phyloP scores from a whole-genome alignment of 1,140 invertebrate genomes.

The Spodoptera frugiperda region DNA sequence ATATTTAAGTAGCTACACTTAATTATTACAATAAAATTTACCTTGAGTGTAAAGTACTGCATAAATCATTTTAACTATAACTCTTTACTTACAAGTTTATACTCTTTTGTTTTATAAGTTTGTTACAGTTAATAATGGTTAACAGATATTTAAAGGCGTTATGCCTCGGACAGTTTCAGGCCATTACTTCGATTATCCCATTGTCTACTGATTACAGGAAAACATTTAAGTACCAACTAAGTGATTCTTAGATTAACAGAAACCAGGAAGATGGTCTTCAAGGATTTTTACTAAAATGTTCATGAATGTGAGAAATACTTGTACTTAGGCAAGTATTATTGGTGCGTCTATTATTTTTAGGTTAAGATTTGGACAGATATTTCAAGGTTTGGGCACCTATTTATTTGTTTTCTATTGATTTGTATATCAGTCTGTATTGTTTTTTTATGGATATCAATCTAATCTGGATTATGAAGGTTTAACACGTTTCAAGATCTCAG shows the following conservation, averaged over 20 bases:
- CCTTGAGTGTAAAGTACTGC: background rate
- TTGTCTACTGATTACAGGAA: constrained; percentile 36
- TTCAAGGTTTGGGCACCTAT: too few relatives aligned
- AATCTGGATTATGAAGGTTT: too few relatives aligned
- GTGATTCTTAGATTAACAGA: constrained; percentile 26
- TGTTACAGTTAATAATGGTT: too few relatives aligned
- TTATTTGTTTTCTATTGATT: too few relatives aligned
- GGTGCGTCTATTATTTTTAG: too few relatives aligned
- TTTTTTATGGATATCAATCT: too few relatives aligned
- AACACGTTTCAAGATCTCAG: too few relatives aligned
- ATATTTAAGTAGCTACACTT: too few relatives aligned
- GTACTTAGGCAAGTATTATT: too few relatives aligned
- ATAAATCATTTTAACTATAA: background rate
- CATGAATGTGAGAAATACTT: background rate
- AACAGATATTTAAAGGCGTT: background rate
- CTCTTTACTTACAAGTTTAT: background rate
- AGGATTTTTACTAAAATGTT: background rate
- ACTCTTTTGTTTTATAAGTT: background rate
- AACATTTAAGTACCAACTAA: constrained; percentile 18
- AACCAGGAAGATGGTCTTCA: background rate
- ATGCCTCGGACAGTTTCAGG: background rate
- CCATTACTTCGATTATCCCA: constrained; percentile 22
- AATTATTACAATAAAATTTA: too few relatives aligned
- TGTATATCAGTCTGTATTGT: too few relatives aligned
- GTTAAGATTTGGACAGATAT: too few relatives aligned